These are phyloP conservation scores for Trilocha varians DNA, from an alignment of 2,888 invertebrate species.

Conservation along the genomic window DNA sequence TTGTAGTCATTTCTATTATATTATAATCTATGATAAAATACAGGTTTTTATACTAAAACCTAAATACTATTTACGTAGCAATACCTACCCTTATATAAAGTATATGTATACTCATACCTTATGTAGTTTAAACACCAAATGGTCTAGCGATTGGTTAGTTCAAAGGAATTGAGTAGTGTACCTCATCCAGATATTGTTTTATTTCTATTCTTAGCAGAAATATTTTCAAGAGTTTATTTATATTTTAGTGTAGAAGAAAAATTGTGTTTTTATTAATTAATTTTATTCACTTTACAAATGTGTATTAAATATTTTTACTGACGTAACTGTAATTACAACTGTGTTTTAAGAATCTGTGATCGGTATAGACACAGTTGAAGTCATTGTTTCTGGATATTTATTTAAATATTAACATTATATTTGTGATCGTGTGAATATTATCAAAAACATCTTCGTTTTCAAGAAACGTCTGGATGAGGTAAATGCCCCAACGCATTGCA, in stretches of 20 bases:
- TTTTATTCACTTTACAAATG: too few relatives aligned
- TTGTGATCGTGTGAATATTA: neutral
- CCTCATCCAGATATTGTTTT: neutral
- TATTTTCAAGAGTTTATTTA: too few relatives aligned
- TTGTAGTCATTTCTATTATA: constrained; percentile 3
- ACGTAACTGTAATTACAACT: too few relatives aligned
- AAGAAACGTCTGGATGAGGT: neutral
- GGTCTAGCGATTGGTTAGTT: neutral
- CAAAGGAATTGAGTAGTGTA: neutral
- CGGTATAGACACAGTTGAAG: too few relatives aligned
- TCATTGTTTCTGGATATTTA: too few relatives aligned
- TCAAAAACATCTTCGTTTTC: too few relatives aligned
- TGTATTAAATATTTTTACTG: too few relatives aligned
- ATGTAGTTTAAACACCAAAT: neutral
- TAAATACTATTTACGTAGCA: neutral
- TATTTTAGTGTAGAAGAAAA: too few relatives aligned
- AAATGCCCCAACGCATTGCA: neutral
- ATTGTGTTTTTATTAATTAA: too few relatives aligned
- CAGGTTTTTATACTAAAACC: constrained; percentile 2
- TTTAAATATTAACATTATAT: too few relatives aligned
- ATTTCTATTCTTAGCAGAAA: too few relatives aligned
- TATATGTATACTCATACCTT: neutral
- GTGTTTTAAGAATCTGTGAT: too few relatives aligned
- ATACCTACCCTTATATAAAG: neutral
- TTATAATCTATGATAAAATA: neutral